Conservation (phyloP, 1,140 invertebrate species). For the Planococcus citri region DNA sequence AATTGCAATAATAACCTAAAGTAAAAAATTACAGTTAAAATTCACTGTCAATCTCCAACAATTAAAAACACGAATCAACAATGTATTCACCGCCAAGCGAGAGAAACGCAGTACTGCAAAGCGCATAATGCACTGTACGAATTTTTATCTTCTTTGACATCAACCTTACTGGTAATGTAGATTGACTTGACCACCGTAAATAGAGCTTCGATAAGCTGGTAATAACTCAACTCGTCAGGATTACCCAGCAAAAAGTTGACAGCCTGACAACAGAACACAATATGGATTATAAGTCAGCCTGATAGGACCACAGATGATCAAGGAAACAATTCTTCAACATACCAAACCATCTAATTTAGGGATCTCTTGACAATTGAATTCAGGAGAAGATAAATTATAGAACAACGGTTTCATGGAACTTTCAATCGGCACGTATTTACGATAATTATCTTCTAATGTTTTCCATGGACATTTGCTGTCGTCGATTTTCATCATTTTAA, state of each 20-base stretch:
- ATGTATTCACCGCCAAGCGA: conserved; percentile 57
- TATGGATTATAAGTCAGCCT: not conserved
- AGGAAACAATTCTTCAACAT: conserved; percentile 26
- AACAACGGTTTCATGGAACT: conserved; percentile 72
- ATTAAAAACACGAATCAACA: not conserved
- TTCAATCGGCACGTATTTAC: conserved; percentile 59
- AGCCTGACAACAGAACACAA: conserved; percentile 40
- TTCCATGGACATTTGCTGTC: conserved; percentile 50
- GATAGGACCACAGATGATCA: no score
- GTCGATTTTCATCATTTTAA: conserved; percentile 36
- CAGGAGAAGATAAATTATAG: conserved; percentile 63
- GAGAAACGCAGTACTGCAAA: conserved; percentile 81
- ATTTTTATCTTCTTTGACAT: not conserved
- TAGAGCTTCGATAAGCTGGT: conserved; percentile 68
- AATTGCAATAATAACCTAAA: conserved; percentile 56
- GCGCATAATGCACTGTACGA: conserved; percentile 58
- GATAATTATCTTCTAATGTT: conserved; percentile 66
- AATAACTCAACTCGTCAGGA: conserved; percentile 80
- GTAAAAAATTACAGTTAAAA: no score
- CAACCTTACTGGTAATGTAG: conserved; percentile 10
- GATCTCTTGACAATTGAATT: conserved; percentile 53
- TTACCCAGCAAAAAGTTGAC: conserved; percentile 86
- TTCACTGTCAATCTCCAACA: conserved; percentile 21
- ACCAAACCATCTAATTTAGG: conserved; percentile 83
- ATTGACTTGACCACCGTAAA: conserved; percentile 52